phyloP scores from a whole-genome alignment of 1,140 invertebrate species.

The Drosophila azteca region DNA sequence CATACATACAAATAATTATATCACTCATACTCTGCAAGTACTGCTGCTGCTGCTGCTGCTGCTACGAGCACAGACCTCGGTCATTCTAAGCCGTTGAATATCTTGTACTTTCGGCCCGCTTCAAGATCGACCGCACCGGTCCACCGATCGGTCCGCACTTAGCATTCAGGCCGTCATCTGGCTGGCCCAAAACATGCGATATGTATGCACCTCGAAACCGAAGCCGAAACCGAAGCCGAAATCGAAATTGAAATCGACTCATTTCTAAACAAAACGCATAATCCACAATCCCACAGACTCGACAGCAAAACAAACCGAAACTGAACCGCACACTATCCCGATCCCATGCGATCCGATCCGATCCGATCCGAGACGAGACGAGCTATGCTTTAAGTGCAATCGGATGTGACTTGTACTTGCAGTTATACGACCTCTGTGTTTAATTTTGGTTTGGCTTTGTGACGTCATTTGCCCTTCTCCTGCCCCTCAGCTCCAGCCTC shows the following conservation, averaged over 20 bases:
- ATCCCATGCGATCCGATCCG: too few relatives aligned
- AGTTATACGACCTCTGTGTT: constrained; percentile 20
- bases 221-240: constrained; percentile 7
- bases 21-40: constrained; percentile 2
- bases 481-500: background rate
- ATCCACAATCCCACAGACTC: background rate
- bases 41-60: background rate
- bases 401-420: constrained; percentile 7
- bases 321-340: too few relatives aligned
- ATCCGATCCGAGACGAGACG: background rate
- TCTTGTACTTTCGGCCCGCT: constrained; percentile 13
- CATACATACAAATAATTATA: constrained; percentile 34
- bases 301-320: constrained; percentile 1
- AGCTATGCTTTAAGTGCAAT: constrained; percentile 8
- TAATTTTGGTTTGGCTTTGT: constrained; percentile 5
- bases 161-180: constrained; percentile 63
- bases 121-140: background rate
- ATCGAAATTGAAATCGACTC: too few relatives aligned
- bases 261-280: constrained; percentile 65
- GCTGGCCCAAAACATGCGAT: constrained; percentile 42
- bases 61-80: constrained; percentile 23
- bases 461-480: background rate
- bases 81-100: constrained; percentile 40
- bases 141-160: constrained; percentile 21
- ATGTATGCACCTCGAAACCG: constrained; percentile 51